Conservation (phyloP, 2,888 invertebrate genomes). For the Acanthosepion lycidas region DNA sequence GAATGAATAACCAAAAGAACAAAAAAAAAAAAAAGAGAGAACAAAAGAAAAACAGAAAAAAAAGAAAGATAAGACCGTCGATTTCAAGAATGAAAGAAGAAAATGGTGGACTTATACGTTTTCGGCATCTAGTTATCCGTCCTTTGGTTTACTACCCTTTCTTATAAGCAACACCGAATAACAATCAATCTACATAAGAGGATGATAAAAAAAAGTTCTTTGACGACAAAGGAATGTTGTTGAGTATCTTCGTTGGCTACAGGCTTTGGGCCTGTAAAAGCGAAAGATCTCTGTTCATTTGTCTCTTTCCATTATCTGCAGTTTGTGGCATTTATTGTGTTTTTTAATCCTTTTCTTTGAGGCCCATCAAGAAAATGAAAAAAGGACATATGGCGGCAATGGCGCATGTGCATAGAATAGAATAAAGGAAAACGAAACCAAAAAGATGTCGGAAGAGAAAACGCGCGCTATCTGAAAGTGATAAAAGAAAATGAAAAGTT, state of each 20-base stretch:
- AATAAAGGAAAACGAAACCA: not conserved
- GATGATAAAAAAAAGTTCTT: conserved; percentile 17
- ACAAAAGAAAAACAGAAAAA: no score
- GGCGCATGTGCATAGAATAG: not conserved
- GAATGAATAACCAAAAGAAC: no score
- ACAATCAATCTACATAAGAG: not conserved
- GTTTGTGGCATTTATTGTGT: not conserved
- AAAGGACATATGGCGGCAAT: not conserved
- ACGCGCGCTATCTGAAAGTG: no score
- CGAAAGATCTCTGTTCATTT: not conserved
- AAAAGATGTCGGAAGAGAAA: not conserved
- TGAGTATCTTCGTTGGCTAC: not conserved
- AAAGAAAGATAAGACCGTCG: no score
- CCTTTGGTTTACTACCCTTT: no score
- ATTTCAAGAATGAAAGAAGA: no score
- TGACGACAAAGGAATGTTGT: not conserved
- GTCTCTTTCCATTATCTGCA: not conserved
- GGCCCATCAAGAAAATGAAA: not conserved
- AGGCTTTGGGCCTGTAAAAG: not conserved
- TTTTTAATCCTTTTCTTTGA: not conserved
- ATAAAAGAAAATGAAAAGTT: no score
- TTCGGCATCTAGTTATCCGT: not conserved
- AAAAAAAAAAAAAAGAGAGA: no score
- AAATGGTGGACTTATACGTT: no score
- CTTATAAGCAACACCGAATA: not conserved